Evolutionary conservation across 2,797 vertebrate species (phyloP), one percentile per base, ranked within the genome.

Genomic region (Eptatretus atami): DNA sequence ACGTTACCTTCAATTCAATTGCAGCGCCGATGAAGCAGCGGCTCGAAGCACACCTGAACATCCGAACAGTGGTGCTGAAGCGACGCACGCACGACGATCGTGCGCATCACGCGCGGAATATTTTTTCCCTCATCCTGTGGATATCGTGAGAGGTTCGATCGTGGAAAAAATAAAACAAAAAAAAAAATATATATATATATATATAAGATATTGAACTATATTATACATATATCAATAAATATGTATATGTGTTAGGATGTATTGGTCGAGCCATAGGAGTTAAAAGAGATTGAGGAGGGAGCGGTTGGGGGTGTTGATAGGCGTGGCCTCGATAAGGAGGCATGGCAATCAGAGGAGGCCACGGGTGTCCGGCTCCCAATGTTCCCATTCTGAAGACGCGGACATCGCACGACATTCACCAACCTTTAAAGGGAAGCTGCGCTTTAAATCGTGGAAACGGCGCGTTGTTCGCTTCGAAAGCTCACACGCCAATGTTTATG

Each of bases 221-320:
- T 19, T 53, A 64, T 64, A 53, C 53, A 53, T 64, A 53, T 63
- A 24, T 63, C 61, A 2, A 64, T 52, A 53, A 61, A 53, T 53
- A 19, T 63, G 13, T 53, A 63, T 52, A 54, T 53, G 13, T 52
- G 8, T 12, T 12, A 52, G 10, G 14, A 12, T 10, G 15, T 15
- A 15, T 10, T 52, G 52, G n/a, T 15, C 52, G 63, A 15, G 52
- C 14, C n/a, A 10, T 15, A 10, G n/a, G 15, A 64, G n/a, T 64
- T n/a, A 13, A 15, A n/a, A 8, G 13, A 11, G 52, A 15, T 24
- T n/a, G n/a, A 19, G 44, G 10, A 52, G 15, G 63, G 15, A 64
- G 2, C 63, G 15, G 19, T 19, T 44, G 63, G 44, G 44, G n/a
- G n/a, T 3, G 19, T 19, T 19, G 19, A 19, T 19, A 19, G 19